Evolutionary conservation across 2,113 vertebrate genomes (phyloP).

Genomic region (Polypterus bichir): DNA sequence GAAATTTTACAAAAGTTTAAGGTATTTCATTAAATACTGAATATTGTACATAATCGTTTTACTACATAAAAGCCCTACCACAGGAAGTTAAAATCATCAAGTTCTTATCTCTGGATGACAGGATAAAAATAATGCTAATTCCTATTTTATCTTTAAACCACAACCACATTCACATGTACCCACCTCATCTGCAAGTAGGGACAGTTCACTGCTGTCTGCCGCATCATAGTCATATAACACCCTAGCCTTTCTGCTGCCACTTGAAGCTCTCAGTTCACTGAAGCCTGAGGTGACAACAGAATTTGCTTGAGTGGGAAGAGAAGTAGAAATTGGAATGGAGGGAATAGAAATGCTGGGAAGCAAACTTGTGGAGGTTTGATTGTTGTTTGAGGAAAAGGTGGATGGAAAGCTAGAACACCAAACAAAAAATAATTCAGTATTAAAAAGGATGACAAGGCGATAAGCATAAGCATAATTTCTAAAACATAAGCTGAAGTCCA

Average conservation of each 20-base stretch:
- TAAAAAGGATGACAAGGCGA: too few relatives aligned
- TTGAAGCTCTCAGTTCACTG: conserved; percentile 67
- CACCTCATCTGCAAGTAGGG: conserved; percentile 93
- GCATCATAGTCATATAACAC: conserved; percentile 97
- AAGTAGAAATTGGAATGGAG: conserved; percentile 56
- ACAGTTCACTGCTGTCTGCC: conserved; percentile 86
- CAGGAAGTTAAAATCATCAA: neutral
- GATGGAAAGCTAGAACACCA: conserved; percentile 70
- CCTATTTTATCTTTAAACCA: neutral
- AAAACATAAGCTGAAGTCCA: too few relatives aligned
- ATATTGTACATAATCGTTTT: neutral
- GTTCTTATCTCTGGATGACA: neutral
- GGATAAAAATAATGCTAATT: neutral
- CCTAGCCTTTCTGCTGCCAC: conserved; percentile 76
- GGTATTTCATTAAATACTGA: neutral
- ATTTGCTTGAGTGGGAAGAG: conserved; percentile 56
- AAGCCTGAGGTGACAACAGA: conserved; percentile 54
- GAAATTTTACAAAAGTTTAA: too few relatives aligned
- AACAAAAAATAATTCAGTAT: too few relatives aligned
- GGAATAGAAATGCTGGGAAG: conserved; percentile 57
- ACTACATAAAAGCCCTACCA: neutral
- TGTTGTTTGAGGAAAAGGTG: conserved; percentile 80
- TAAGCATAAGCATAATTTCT: too few relatives aligned
- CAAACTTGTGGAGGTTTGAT: conserved; percentile 62
- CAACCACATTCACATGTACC: conserved; percentile 17